Percentiles rank a stretch among this genome's conserved stretches.
Conservation (phyloP, 1,140 invertebrate genomes). For the Rhyzopertha dominica region DNA sequence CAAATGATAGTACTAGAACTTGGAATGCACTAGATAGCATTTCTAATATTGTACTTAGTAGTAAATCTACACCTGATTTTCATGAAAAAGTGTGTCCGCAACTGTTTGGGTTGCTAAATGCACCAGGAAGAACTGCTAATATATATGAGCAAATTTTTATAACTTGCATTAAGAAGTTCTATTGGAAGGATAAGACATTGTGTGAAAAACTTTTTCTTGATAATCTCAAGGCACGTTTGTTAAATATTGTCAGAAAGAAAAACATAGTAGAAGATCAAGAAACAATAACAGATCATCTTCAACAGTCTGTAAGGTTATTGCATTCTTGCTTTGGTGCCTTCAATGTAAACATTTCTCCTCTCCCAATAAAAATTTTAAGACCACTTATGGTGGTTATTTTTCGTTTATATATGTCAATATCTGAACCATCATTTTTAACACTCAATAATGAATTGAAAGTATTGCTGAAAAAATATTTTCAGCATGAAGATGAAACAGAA, state of each 20-base stretch:
- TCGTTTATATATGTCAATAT: slow-evolving; percentile 25
- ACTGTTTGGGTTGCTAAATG: slow-evolving; percentile 48
- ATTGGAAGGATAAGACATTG: slow-evolving; percentile 48
- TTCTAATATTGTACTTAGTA: slow-evolving; percentile 55
- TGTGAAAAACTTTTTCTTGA: slow-evolving; percentile 45
- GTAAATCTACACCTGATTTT: slow-evolving; percentile 49
- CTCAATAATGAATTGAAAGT: slow-evolving; percentile 23
- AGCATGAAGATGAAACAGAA: slow-evolving; percentile 9
- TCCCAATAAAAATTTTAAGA: slow-evolving; percentile 26
- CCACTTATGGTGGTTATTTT: slow-evolving; percentile 27
- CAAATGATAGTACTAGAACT: slow-evolving; percentile 51
- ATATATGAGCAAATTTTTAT: slow-evolving; percentile 46
- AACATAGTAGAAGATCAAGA: slow-evolving; percentile 19
- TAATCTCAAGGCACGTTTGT: slow-evolving; percentile 41
- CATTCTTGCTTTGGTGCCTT: slow-evolving; percentile 43
- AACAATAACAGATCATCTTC: slow-evolving; percentile 43
- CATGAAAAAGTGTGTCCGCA: slow-evolving; percentile 53
- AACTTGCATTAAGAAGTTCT: slow-evolving; percentile 51
- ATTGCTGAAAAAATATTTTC: slow-evolving; percentile 27
- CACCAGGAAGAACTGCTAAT: slow-evolving; percentile 28
- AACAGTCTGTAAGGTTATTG: slow-evolving; percentile 45
- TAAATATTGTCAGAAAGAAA: slow-evolving; percentile 42
- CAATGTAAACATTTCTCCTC: slow-evolving; percentile 8
- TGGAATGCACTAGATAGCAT: slow-evolving; percentile 65
- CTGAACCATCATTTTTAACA: slow-evolving; percentile 16